Percentiles rank a stretch among this genome's conserved stretches.
phyloP scores from a whole-genome alignment of 2,113 vertebrate species.

The Reinhardtius hippoglossoides region DNA sequence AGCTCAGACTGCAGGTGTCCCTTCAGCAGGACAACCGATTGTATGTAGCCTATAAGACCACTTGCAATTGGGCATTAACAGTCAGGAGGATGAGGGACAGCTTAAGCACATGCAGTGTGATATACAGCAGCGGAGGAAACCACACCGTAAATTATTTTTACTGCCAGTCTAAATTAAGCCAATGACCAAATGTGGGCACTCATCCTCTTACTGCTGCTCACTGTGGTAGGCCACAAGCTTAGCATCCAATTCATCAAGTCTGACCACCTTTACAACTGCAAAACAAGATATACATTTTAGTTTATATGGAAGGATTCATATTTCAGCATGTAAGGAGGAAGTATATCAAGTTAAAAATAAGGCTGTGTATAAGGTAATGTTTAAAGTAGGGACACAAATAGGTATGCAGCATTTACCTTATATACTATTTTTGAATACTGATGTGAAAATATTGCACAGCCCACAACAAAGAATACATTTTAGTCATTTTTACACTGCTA shows the following conservation, averaged over 20 bases:
- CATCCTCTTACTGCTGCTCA: conserved; percentile 49
- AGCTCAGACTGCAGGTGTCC: conserved; percentile 33
- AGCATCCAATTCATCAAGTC: conserved; percentile 2
- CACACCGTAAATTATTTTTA: conserved; percentile 10
- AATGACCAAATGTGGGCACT: conserved; percentile 47
- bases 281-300: not conserved
- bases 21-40: not conserved
- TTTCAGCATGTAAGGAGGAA: too few relatives aligned
- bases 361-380: too few relatives aligned
- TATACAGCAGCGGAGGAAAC: not conserved
- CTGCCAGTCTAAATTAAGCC: conserved; percentile 48
- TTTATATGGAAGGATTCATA: not conserved
- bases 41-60: not conserved
- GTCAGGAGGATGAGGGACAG: not conserved
- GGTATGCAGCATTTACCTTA: too few relatives aligned
- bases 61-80: conserved; percentile 2
- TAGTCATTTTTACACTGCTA: too few relatives aligned
- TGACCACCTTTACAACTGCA: conserved; percentile 8
- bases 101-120: conserved; percentile 4
- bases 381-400: too few relatives aligned
- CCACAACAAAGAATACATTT: too few relatives aligned
- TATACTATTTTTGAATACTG: too few relatives aligned
- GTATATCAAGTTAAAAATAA: too few relatives aligned
- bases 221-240: conserved; percentile 2
- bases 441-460: too few relatives aligned